These are phyloP conservation scores for Smittia sp. DNA, from an alignment of 2,888 invertebrate species.

Conservation along the genomic window DNA sequence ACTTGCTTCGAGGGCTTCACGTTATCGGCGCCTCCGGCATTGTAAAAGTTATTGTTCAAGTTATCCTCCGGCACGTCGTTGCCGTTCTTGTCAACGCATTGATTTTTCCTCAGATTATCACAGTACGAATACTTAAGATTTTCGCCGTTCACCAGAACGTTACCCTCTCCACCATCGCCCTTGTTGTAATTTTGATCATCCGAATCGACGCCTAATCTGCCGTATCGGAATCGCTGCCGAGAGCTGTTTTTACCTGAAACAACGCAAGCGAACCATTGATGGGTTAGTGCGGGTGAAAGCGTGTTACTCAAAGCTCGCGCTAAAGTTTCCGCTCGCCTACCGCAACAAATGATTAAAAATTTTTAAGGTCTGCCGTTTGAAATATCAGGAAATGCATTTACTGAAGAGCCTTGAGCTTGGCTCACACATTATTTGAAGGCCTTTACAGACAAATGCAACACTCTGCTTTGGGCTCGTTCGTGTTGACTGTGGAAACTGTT, in stretches of 20 bases:
- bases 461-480: too few species aligned
- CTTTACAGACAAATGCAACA: too few species aligned
- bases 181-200: conserved; percentile 47
- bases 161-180: not conserved
- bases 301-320: too few species aligned
- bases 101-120: not conserved
- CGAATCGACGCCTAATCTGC: conserved; percentile 51
- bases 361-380: too few species aligned
- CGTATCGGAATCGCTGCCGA: conserved; percentile 53
- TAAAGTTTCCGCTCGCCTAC: too few species aligned
- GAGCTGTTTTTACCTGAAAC: conserved; percentile 52
- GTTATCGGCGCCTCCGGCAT: conserved; percentile 23
- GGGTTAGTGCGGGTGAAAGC: not conserved
- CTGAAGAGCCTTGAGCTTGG: too few species aligned
- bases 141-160: not conserved
- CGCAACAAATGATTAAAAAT: too few species aligned
- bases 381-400: too few species aligned
- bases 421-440: too few species aligned
- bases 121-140: not conserved
- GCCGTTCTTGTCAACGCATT: conserved; percentile 24
- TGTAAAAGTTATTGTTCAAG: conserved; percentile 29
- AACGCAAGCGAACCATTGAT: conserved; percentile 28
- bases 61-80: not conserved
- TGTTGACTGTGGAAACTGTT: too few species aligned
- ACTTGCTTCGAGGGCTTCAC: conserved; percentile 42